These are phyloP conservation scores for Xenentodon cancila DNA, from an alignment of 2,797 vertebrate species.

Conservation along the genomic window DNA sequence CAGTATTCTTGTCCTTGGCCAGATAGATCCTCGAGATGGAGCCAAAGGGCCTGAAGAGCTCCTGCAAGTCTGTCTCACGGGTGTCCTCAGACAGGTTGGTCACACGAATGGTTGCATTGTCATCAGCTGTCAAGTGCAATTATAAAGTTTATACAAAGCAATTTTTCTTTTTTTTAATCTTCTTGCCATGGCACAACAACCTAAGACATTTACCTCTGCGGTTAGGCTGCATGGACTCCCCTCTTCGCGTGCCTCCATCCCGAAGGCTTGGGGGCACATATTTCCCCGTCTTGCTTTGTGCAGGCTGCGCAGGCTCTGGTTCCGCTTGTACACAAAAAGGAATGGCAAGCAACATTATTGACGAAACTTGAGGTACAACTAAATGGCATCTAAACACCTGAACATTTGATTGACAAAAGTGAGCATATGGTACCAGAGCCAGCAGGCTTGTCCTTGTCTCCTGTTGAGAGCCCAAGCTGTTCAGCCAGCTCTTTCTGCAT, in stretches of 20 bases:
- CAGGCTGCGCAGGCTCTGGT: slow-evolving; percentile 88
- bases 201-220: slow-evolving; percentile 83
- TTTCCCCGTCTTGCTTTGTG: slow-evolving; percentile 93
- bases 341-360: background rate
- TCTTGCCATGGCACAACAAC: background rate
- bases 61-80: slow-evolving; percentile 95
- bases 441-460: slow-evolving; percentile 90
- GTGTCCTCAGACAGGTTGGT: slow-evolving; percentile 98
- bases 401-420: slow-evolving; percentile 10
- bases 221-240: slow-evolving; percentile 98
- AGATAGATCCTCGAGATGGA: slow-evolving; percentile 97
- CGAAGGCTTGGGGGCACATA: slow-evolving; percentile 94
- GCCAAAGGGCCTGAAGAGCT: slow-evolving; percentile 97
- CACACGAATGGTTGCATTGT: slow-evolving; percentile 97
- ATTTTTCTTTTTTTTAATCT: no score
- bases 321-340: slow-evolving; percentile 71
- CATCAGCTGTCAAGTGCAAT: slow-evolving; percentile 83
- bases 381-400: background rate
- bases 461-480: slow-evolving; percentile 92
- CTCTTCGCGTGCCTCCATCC: slow-evolving; percentile 89
- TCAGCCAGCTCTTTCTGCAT: slow-evolving; percentile 99
- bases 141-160: background rate
- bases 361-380: background rate
- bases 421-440: slow-evolving; percentile 71
- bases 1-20: slow-evolving; percentile 98